A percentile compares a stretch with the other conserved stretches of the same genome.
phyloP scores from a whole-genome alignment of 1,140 invertebrate species.

The Drosophila teissieri region DNA sequence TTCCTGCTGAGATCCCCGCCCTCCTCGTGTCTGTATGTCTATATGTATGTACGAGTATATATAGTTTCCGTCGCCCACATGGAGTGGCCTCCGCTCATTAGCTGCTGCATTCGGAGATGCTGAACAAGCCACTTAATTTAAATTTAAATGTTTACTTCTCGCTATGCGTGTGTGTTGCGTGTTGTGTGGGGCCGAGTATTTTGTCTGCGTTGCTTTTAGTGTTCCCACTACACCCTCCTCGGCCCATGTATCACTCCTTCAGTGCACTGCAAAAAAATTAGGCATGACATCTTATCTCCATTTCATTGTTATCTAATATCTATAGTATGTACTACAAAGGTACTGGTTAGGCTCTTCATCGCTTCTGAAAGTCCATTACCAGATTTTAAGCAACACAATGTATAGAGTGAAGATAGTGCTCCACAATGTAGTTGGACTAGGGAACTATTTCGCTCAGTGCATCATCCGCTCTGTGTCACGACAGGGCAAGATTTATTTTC shows the following conservation, averaged over 20 bases:
- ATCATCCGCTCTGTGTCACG: conserved; percentile 50
- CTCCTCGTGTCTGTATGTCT: too few relatives aligned
- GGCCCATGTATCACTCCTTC: conserved; percentile 17
- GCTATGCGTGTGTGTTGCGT: conserved; percentile 60
- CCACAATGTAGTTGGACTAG: too few relatives aligned
- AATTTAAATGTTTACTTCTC: conserved; percentile 82
- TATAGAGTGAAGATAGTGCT: too few relatives aligned
- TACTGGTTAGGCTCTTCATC: too few relatives aligned
- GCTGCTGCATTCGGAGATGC: conserved; percentile 74
- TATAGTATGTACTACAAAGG: too few relatives aligned
- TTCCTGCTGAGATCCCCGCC: conserved; percentile 53
- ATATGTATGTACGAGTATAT: too few relatives aligned
- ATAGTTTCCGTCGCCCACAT: conserved; percentile 12
- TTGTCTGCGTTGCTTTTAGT: conserved; percentile 47
- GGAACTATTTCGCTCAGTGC: conserved; percentile 1
- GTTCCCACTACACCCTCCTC: neutral
- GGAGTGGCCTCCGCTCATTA: conserved; percentile 60
- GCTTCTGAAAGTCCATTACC: too few relatives aligned
- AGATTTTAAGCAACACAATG: too few relatives aligned
- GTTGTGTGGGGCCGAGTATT: conserved; percentile 71
- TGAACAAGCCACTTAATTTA: conserved; percentile 81
- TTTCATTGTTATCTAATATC: too few relatives aligned
- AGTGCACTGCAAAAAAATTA: conserved; percentile 5
- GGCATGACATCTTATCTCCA: too few relatives aligned
- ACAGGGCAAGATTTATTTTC: conserved; percentile 76